Evolutionary conservation across 2,113 vertebrate species (phyloP), one percentile per base, ranked within the genome.

Genomic region (Halcyon senegalensis): DNA sequence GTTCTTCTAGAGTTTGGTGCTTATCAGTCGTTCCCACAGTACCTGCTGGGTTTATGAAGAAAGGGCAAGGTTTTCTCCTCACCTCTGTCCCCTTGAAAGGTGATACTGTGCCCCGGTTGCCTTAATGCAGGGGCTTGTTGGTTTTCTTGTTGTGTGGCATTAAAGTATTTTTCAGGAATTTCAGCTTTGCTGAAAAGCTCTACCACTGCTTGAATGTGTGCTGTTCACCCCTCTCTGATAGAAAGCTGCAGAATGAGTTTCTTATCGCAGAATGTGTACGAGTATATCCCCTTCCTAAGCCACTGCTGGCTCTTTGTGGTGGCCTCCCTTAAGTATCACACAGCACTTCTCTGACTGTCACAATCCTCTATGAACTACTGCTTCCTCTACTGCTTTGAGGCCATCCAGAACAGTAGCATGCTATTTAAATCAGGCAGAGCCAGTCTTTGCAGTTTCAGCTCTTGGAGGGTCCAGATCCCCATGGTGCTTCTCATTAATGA

Each of bases 21-120:
- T 17, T 37, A 5, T 1, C 31, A 16, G 55, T 25, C 0, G 0
- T 6, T 63, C n/a, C 48, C 0, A 1, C 0, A 0, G 50, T 20
- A 9, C 50, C 60, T 31, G 46, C 64, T 35, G 86, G 9, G 37
- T 8, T 48, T 83, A 24, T 33, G 53, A 56, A 28, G 9, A 58
- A 48, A 87, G 12, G 63, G 2, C 67, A 14, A 88, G 44, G 21
- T 53, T 69, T 79, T 35, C 27, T 28, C 28, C 55, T 83, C 41
- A 17, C 55, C 41, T 73, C 50, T 24, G n/a, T 12, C 11, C 25
- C 21, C 13, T 44, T 11, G 48, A 41, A 17, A 28, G 44, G 35
- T 2, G 0, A 1, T 35, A 48, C 17, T 1, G 2, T 80, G 79
- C 30, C 41, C 76, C 1, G 1, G 23, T 58, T 76, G 14, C 72